Evolutionary conservation across 2,888 invertebrate genomes (phyloP), one percentile per base, ranked within the genome.

Genomic region (Camptogramma bilineatum): DNA sequence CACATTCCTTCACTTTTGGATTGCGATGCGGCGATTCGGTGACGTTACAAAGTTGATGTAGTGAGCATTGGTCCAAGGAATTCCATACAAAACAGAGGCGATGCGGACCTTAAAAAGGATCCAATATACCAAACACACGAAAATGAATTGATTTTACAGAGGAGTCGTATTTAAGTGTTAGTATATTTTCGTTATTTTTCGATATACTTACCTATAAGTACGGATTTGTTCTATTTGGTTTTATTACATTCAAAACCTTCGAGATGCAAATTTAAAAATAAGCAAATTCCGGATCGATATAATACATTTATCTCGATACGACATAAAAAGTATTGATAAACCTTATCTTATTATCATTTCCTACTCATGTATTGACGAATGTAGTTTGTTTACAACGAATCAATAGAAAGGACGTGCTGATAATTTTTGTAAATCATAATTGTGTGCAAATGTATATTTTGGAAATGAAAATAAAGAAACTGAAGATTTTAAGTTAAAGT

Each of bases 361-460:
- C 19, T 21, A 42, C 42, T 46, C 19, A 56, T 48, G 39, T 50
- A 34, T 19, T n/a, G 10, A 31, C 28, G 8, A 17, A 8, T 31
- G 8, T 56, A 64, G 54, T 64, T 57, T 56, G 50, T 48, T 53
- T 55, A 50, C 57, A 62, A 48, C 44, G 17, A 62, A 61, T 42
- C 61, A 18, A 46, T 53, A 46, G 16, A 5, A 17, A 24, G 13
- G 47, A 51, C 44, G 18, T 39, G 44, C 21, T 28, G 28, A 5
- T 8, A 42, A 42, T 44, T 16, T 17, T 17, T 16, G 8, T 16
- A 16, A 44, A 17, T 16, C 17, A 3, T 5, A n/a, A n/a, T 44
- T 44, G 42, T 42, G 5, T 4, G 2, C 8, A 4, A 31, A 5
- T 1, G 34, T 13, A 1, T 39, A 13, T 39, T 34, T 5, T 34